Evolutionary conservation across 2,888 invertebrate species (phyloP), one percentile per base, ranked within the genome.

Genomic region (Colostygia pectinataria): DNA sequence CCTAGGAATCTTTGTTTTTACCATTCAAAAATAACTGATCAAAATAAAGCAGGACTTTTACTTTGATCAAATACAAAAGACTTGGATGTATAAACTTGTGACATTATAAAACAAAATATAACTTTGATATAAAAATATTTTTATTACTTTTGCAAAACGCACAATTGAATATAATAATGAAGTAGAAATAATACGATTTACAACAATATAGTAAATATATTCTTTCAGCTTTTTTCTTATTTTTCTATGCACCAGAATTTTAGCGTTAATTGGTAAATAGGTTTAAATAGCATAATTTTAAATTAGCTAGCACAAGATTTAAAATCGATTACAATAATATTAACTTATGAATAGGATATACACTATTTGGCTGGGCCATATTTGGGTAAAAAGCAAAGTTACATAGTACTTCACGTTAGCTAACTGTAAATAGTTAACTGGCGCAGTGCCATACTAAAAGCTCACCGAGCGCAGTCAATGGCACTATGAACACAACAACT

Each of bases 171-270:
- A 40, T 41, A 40, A 60, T 61, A 62, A 61, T 59, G 53, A 57
- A 55, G 28, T 59, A 61, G 50, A 56, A 55, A 62, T 60, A 53
- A 57, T 47, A 53, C 29, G 55, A 44, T 58, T 54, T 55, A 55
- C 45, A 59, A 66, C 67, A 72, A 70, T 62, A 63, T 59, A 65
- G 64, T 63, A 65, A 58, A 65, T 68, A 70, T 71, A 67, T 66
- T 72, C 52, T 65, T 63, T 69, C 61, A 65, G 64, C 43, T 68
- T 67, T 68, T n/a, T 61, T 63, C 72, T 69, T 72, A 68, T 61
- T 69, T 71, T 65, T 67, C 60, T 67, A 68, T 65, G 60, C 72
- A 76, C 79, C 60, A 68, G 65, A 77, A 80, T 77, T 79, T 65
- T 60, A 61, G 44, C 62, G 66, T 56, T 61, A 57, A 31, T 31